Evolutionary conservation across 1,140 invertebrate species (phyloP), one percentile per base, ranked within the genome.

Genomic region (Wiebesia pumilae): DNA sequence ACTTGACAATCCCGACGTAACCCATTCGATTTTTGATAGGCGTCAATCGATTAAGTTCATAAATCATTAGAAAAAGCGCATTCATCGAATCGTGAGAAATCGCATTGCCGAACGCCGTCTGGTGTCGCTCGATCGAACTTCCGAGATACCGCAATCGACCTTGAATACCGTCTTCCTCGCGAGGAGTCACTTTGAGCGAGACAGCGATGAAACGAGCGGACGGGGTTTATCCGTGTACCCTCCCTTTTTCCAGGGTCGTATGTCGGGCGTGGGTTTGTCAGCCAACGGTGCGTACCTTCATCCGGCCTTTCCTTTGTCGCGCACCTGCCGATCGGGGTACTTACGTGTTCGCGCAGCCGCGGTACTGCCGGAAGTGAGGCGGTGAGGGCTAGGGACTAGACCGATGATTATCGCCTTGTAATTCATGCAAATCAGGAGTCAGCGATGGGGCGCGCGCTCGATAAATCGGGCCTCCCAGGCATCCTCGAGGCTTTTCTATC

Each of bases 361-460:
- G 12, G 30, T 3, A 9, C 0, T 21, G 35, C 83, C 62, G 75
- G 83, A 80, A 80, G 51, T 33, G 75, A 3, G 73, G n/a, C 43
- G 27, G 35, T n/a, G n/a, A n/a, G n/a, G n/a, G n/a, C n/a, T n/a
- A n/a, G 12, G 81, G 43, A 27, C 3, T 1, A 10, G 43, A 19
- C 7, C 35, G 73, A 77, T 85, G 19, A 80, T 79, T 69, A 85
- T 85, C 83, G 75, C 58, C n/a, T 27, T 21, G 77, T 80, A 79
- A 85, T 80, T 85, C 77, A 85, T 80, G 83, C 75, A 85, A 85
- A 85, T 69, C 77, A 38, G 24, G 14, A 14, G 35, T 16, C 6
- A 3, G 16, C 24, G 35, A 40, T 40, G 21, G 54, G 54, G 67
- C 35, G 35, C 69, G 69, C 65, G 24, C 65, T 9, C 65, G 65